Conservation (phyloP, 2,797 vertebrate species). For the Phoebastria nigripes region DNA sequence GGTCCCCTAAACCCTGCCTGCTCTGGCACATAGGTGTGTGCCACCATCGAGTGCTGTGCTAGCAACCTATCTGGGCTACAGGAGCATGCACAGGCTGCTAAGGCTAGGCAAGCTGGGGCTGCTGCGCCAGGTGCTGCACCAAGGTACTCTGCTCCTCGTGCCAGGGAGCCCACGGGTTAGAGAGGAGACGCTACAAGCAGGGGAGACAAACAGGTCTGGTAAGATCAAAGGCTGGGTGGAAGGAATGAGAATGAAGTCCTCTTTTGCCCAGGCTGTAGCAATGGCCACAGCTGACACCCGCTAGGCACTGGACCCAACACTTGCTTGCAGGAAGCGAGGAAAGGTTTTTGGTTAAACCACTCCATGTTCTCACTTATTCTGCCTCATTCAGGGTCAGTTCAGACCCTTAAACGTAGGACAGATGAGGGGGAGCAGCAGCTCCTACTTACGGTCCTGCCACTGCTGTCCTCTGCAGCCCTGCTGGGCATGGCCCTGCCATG, state of each 20-base stretch:
- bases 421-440: background rate
- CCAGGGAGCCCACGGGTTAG: background rate
- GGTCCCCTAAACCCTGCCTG: background rate
- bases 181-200: background rate
- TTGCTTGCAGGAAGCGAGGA: background rate
- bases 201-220: background rate
- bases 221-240: background rate
- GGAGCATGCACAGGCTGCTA: background rate
- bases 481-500: fast-evolving
- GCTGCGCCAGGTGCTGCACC: background rate
- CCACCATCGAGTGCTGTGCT: background rate
- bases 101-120: background rate
- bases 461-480: background rate
- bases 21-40: background rate
- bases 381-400: background rate
- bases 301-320: fast-evolving
- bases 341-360: background rate
- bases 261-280: background rate
- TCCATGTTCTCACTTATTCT: background rate
- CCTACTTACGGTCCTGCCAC: background rate
- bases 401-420: background rate
- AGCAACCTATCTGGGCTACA: background rate
- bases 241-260: background rate
- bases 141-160: background rate
- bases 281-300: background rate